Conservation (phyloP, 2,888 invertebrate species). For the Pseudolycoriella hygida region DNA sequence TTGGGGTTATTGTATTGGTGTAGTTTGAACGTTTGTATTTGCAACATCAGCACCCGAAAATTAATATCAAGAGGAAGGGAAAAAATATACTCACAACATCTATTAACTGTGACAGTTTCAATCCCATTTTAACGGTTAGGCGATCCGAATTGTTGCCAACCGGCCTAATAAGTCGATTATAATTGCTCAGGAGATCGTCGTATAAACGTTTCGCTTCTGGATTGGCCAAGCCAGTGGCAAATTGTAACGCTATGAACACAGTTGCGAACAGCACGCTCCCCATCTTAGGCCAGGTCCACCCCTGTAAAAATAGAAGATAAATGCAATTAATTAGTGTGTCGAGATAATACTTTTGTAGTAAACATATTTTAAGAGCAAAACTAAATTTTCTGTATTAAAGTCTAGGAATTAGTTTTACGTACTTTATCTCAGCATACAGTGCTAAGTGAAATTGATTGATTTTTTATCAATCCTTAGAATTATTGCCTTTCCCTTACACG, state of each 20-base stretch:
- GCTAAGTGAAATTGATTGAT: too few relatives aligned
- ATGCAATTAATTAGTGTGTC: not conserved
- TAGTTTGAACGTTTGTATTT: too few relatives aligned
- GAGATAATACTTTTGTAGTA: too few relatives aligned
- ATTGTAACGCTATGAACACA: constrained; percentile 57
- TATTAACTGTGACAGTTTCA: constrained; percentile 76
- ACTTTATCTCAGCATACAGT: too few relatives aligned
- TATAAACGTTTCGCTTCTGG: constrained; percentile 87
- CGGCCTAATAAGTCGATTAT: constrained; percentile 88
- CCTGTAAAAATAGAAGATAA: constrained; percentile 35
- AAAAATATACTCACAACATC: constrained; percentile 61
- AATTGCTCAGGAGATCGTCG: constrained; percentile 87
- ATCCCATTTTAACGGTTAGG: constrained; percentile 87
- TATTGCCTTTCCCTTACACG: too few relatives aligned
- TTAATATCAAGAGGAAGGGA: too few relatives aligned
- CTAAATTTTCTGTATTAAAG: too few relatives aligned
- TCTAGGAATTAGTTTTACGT: too few relatives aligned
- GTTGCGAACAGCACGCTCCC: constrained; percentile 55
- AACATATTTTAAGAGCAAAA: too few relatives aligned
- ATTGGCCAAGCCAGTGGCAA: constrained; percentile 65
- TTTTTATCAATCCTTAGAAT: too few relatives aligned
- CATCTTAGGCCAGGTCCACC: constrained; percentile 76
- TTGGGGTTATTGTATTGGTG: too few relatives aligned
- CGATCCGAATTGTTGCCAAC: constrained; percentile 89
- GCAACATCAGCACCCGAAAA: too few relatives aligned